phyloP scores from a whole-genome alignment of 30 jellyfish, hydroid and myxozoan species.

The Phacellophora camtschatica region DNA sequence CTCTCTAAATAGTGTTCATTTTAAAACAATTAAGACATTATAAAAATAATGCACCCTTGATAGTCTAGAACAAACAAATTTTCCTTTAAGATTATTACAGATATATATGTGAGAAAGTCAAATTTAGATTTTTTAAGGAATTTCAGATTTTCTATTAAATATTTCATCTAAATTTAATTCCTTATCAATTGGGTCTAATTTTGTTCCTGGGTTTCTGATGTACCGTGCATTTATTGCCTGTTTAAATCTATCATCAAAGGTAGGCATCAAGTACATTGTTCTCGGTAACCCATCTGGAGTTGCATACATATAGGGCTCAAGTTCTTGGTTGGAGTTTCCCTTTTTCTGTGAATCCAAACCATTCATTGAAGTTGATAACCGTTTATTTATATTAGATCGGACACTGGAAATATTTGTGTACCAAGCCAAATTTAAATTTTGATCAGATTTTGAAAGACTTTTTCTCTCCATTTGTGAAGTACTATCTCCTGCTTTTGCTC shows the following conservation, averaged over 20 bases:
- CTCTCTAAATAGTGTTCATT: too few relatives aligned
- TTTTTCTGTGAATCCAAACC: background rate
- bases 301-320: constrained; percentile 52
- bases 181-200: constrained; percentile 68
- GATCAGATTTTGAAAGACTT: constrained; percentile 47
- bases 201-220: constrained; percentile 75
- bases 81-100: too few relatives aligned
- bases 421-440: constrained; percentile 39
- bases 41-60: too few relatives aligned
- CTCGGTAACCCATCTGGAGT: constrained; percentile 85
- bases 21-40: too few relatives aligned
- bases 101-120: too few relatives aligned
- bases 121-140: too few relatives aligned
- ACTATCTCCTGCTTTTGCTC: background rate
- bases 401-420: constrained; percentile 44
- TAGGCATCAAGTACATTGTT: constrained; percentile 70
- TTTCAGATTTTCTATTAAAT: constrained; percentile 6
- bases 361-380: constrained; percentile 61
- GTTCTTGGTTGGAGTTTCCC: constrained; percentile 7
- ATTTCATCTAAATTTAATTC: constrained; percentile 55
- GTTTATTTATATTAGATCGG: constrained; percentile 38
- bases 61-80: too few relatives aligned
- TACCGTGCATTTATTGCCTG: constrained; percentile 76
- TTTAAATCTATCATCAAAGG: constrained; percentile 39
- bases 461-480: constrained; percentile 1